Evolutionary conservation across 2,888 invertebrate species (phyloP).

Genomic region (Plagodis pulveraria): DNA sequence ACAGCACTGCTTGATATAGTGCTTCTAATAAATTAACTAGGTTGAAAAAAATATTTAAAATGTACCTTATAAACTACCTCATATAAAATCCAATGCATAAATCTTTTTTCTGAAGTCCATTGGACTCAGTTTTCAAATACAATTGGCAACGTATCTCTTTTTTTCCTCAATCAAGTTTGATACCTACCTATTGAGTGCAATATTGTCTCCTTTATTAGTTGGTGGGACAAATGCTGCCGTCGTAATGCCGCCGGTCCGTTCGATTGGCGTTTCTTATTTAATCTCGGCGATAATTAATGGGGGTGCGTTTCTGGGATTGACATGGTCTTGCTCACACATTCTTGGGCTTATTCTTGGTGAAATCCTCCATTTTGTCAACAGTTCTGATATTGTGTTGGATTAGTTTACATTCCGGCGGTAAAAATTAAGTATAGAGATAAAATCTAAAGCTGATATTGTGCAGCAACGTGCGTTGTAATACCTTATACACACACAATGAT

Average conservation of each 20-base stretch:
- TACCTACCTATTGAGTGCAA: slow-evolving; percentile 75
- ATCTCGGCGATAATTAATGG: slow-evolving; percentile 79
- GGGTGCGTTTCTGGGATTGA: slow-evolving; percentile 43
- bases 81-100: too few species aligned
- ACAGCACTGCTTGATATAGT: too few species aligned
- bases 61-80: too few species aligned
- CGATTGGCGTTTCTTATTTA: slow-evolving; percentile 79
- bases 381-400: slow-evolving; percentile 12
- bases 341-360: slow-evolving; percentile 19
- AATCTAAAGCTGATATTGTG: too few species aligned
- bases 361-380: slow-evolving; percentile 16
- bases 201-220: slow-evolving; percentile 85
- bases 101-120: too few species aligned
- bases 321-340: slow-evolving; percentile 36
- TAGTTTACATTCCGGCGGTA: slow-evolving; percentile 10
- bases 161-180: slow-evolving; percentile 37
- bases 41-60: too few species aligned
- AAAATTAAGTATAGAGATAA: too few species aligned
- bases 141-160: slow-evolving; percentile 7
- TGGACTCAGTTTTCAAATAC: neutral
- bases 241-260: slow-evolving; percentile 57
- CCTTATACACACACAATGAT: too few species aligned
- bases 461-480: too few species aligned
- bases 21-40: too few species aligned
- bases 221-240: slow-evolving; percentile 78